A percentile compares a stretch with the other conserved stretches of the same genome.
These are phyloP conservation scores for Conchocele bisecta DNA, from an alignment of 2,888 invertebrate genomes.

Conservation along the genomic window DNA sequence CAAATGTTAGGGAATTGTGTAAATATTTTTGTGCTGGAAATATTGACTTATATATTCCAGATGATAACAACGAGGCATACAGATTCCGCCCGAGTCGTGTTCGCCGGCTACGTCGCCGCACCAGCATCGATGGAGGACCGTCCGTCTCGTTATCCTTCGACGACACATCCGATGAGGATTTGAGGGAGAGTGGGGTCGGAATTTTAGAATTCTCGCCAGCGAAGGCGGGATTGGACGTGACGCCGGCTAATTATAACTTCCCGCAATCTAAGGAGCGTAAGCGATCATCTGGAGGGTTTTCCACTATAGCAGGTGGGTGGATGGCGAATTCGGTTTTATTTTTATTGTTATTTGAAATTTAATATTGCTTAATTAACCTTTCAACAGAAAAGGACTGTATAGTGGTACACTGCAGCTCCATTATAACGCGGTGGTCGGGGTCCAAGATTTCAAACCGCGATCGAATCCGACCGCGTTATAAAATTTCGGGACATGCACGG, in stretches of 20 bases:
- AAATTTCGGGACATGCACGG: too few species aligned
- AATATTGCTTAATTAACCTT: too few species aligned
- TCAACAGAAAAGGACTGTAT: too few species aligned
- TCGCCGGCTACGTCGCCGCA: conserved; percentile 64
- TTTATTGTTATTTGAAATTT: too few species aligned
- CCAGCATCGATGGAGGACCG: conserved; percentile 78
- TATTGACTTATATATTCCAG: too few species aligned
- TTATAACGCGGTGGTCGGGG: too few species aligned
- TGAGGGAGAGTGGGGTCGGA: conserved; percentile 82
- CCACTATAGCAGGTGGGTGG: conserved; percentile 72
- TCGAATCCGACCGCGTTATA: too few species aligned
- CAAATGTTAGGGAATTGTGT: too few species aligned
- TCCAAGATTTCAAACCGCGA: too few species aligned
- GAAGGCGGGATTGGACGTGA: conserved; percentile 93
- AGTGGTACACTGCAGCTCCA: too few species aligned
- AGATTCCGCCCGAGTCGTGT: conserved; percentile 66
- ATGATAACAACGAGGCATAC: conserved; percentile 49
- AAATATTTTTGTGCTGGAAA: too few species aligned
- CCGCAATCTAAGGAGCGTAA: conserved; percentile 66
- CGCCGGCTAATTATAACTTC: conserved; percentile 89
- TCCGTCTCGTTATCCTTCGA: conserved; percentile 73
- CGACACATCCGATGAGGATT: conserved; percentile 79
- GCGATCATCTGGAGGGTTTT: conserved; percentile 67
- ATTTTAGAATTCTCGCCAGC: conserved; percentile 92
- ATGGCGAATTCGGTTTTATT: neutral